Evolutionary conservation across 1,140 invertebrate genomes (phyloP), one percentile per base, ranked within the genome.

Genomic region (Drosophila repleta): DNA sequence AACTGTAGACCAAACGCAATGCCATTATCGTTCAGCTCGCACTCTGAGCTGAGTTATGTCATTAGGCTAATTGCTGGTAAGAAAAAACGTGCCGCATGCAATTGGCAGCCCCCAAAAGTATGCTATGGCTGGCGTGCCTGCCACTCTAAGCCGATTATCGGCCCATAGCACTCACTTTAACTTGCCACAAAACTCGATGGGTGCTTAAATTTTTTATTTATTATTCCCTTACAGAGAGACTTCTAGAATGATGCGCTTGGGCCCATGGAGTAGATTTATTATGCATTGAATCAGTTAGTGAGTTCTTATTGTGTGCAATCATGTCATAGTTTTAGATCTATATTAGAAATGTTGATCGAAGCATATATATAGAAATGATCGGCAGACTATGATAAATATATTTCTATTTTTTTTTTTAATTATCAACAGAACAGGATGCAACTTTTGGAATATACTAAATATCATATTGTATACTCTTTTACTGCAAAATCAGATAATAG

Each of bases 71-170:
- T 82, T 85, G 82, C 3, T 18, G 24, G 70, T 67, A 20, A 24
- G 18, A 6, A 37, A 60, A 46, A 52, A 24, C 32, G 43, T 52
- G 56, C 26, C 48, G 48, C 26, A 26, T 17, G 20, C 56, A 66
- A 67, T 72, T 61, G 60, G 26, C 10, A 10, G 26, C 55, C 11
- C 57, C 18, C 13, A 49, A 64, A 70, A 64, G 64, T 68, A 68
- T 46, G 70, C 64, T 39, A 53, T 21, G 62, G 17, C 46, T 71
- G 18, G 45, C 58, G 52, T 48, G 35, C 45, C 43, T 63, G 62
- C 56, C 48, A 70, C 58, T 7, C 55, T 87, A 89, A 88, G 85
- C 83, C 84, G 84, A 88, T 88, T 88, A 83, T 76, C 62, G 51
- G 39, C 58, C 58, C 58, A 69, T 63, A 49, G 15, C 63, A 66